Evolutionary conservation across 1,140 invertebrate genomes (phyloP), one percentile per base, ranked within the genome.

Genomic region (Physella acuta): DNA sequence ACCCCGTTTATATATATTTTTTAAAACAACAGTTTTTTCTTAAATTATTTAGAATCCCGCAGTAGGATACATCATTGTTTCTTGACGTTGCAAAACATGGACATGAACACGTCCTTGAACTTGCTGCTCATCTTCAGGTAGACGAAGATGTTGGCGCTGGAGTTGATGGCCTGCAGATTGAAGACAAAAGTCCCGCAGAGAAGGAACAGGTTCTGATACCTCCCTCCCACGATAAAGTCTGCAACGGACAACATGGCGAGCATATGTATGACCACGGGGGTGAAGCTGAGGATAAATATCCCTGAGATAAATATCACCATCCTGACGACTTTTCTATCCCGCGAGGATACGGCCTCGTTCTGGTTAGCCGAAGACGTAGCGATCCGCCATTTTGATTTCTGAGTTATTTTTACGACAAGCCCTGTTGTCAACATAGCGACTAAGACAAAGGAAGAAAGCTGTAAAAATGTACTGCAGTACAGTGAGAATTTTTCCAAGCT

Each of bases 351-450:
- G 17, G 36, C 17, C 2, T 30, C 17, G 55, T 11, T 62, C 14
- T 55, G 30, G 39, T 28, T 31, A 17, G 59, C 20, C 3, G 61
- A 59, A 3, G 56, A 51, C 1, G 63, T 60, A 33, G 58, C 3
- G 17, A 53, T 0, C 4, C 70, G 70, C 70, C 70, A 71, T 28
- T 59, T 64, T 17, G 70, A 51, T 56, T 66, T 51, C 34, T 67
- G 26, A 20, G 26, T 37, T 20, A 71, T 53, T 11, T 60, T 51
- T 39, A 37, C 4, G 3, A 71, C 63, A 16, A 58, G 49, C n/a
- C 64, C 55, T 30, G 36, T n/a, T 20, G 70, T 71, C n/a, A 30
- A 60, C 11, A 66, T 44, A 2, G 52, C 60, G 31, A 71, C 49
- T 1, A 44, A 55, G 3, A 26, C 39, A 33, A 71, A 58, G 17